Evolutionary conservation across 2,113 vertebrate genomes (phyloP).

Genomic region (Ploceus nigricollis): DNA sequence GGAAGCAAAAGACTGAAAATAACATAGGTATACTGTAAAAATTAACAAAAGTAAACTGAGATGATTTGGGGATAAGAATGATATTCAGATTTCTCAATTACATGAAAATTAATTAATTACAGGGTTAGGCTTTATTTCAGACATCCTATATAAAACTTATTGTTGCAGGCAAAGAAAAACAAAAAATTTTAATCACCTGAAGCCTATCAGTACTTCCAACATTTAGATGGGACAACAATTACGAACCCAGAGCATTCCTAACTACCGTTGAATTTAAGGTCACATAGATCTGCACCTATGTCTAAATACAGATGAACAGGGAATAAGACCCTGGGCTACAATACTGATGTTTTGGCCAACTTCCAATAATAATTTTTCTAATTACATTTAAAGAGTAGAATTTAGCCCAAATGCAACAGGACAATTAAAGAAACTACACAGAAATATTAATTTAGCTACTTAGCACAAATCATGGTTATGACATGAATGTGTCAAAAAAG

Average conservation of each 20-base stretch:
- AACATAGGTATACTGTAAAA: not conserved
- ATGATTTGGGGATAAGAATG: not conserved
- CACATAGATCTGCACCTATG: not conserved
- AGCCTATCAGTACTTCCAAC: not conserved
- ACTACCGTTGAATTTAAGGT: not conserved
- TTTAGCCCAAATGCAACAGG: not conserved
- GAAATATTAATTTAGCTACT: not conserved
- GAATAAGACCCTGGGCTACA: not conserved
- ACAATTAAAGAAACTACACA: not conserved
- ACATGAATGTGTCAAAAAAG: not conserved
- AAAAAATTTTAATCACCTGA: not conserved
- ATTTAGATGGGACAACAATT: not conserved
- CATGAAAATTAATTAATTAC: not conserved
- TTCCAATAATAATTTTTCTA: not conserved
- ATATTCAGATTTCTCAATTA: not conserved
- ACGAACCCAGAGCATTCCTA: not conserved
- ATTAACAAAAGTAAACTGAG: not conserved
- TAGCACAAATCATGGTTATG: not conserved
- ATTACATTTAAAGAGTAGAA: not conserved
- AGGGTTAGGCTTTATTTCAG: not conserved
- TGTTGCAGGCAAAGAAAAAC: not conserved
- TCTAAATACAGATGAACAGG: accelerated
- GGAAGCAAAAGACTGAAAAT: not conserved
- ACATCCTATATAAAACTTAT: not conserved
- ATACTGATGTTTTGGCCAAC: not conserved